These are phyloP conservation scores for Elegia similella DNA, from an alignment of 2,888 invertebrate genomes.

Conservation along the genomic window DNA sequence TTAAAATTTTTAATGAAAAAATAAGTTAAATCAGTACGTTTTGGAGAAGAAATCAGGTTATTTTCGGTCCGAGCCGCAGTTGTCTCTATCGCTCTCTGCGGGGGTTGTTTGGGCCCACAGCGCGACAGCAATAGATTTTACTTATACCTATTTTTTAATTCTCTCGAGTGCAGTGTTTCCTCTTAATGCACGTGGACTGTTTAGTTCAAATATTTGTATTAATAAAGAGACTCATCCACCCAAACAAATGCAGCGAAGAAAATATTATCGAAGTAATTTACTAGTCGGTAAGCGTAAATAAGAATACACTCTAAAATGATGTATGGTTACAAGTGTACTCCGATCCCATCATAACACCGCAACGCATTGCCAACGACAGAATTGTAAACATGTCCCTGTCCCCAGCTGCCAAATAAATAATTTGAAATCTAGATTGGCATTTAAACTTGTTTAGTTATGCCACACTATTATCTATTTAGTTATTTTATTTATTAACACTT, in stretches of 20 bases:
- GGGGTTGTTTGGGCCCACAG: too few species aligned
- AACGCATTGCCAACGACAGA: constrained; percentile 52
- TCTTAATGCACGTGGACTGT: neutral
- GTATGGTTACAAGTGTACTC: constrained; percentile 36
- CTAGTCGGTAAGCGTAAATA: neutral
- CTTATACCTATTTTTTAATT: too few species aligned
- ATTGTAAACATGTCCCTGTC: constrained; percentile 52
- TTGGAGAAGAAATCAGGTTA: too few species aligned
- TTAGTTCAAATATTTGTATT: neutral
- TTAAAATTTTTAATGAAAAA: too few species aligned
- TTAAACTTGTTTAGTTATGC: constrained; percentile 3
- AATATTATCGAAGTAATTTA: neutral
- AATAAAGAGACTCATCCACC: neutral
- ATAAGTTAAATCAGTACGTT: too few species aligned
- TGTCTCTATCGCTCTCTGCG: too few species aligned
- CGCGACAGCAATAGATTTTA: too few species aligned
- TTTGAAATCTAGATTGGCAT: constrained; percentile 32
- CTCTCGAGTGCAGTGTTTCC: neutral
- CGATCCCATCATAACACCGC: constrained; percentile 33
- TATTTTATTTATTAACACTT: too few species aligned
- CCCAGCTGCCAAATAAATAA: constrained; percentile 51
- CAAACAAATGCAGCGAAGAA: neutral
- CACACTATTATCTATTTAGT: neutral
- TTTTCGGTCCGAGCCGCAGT: too few species aligned
- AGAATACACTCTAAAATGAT: constrained; percentile 31